A percentile compares a stretch with the other conserved stretches of the same genome.
Conservation (phyloP, 1,140 invertebrate genomes). For the Orchesella cincta region DNA sequence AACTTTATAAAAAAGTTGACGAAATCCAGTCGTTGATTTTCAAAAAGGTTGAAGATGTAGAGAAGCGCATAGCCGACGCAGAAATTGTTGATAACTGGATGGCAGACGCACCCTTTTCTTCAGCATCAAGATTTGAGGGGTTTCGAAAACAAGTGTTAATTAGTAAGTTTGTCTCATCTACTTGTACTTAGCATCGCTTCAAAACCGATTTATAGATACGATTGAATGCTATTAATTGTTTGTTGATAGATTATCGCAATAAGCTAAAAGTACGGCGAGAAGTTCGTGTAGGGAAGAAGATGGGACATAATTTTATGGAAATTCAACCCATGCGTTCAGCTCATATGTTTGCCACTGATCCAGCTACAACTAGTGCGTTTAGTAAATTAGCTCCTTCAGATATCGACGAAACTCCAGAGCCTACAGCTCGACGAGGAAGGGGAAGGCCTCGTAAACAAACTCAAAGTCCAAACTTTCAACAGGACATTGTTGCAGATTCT, state of each 20-base stretch:
- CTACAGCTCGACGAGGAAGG: too few species aligned
- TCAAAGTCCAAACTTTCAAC: too few species aligned
- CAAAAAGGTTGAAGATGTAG: not conserved
- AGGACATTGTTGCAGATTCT: too few species aligned
- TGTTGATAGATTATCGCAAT: slow-evolving; percentile 16
- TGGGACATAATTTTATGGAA: not conserved
- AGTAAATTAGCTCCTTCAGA: not conserved
- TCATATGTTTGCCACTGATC: slow-evolving; percentile 14
- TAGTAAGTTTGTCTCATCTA: slow-evolving; percentile 1
- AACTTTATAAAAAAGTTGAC: slow-evolving; percentile 2
- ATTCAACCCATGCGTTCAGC: not conserved
- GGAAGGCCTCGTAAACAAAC: too few species aligned
- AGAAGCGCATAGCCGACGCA: slow-evolving; percentile 14
- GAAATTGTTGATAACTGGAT: slow-evolving; percentile 21
- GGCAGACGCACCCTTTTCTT: not conserved
- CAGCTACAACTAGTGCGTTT: not conserved
- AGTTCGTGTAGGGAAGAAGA: not conserved
- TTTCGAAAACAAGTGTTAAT: slow-evolving; percentile 6
- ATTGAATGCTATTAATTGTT: too few species aligned
- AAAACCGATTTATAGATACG: too few species aligned
- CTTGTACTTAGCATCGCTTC: too few species aligned
- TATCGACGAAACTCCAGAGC: not conserved
- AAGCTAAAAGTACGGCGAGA: slow-evolving; percentile 4
- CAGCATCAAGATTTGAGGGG: not conserved
- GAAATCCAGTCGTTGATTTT: slow-evolving; percentile 21